Percentiles rank a stretch among this genome's conserved stretches.
These are phyloP conservation scores for Myrmecophaga tridactyla DNA, from an alignment of 2,113 vertebrate species.

Conservation along the genomic window DNA sequence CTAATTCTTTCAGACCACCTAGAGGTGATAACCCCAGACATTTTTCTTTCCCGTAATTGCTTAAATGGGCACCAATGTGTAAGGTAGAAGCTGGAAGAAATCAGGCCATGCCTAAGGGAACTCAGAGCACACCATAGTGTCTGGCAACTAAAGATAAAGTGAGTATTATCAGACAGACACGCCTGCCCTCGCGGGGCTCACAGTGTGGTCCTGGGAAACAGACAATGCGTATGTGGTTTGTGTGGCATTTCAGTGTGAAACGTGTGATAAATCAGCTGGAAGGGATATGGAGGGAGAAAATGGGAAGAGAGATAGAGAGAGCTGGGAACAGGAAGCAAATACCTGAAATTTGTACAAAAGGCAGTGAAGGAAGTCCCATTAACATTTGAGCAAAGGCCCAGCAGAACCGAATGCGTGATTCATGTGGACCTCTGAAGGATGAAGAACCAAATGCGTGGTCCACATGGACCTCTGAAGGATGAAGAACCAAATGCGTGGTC, in stretches of 20 bases:
- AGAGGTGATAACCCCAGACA: not conserved
- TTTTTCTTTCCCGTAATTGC: not conserved
- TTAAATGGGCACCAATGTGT: not conserved
- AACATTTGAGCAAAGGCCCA: not conserved
- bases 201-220: not conserved
- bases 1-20: not conserved
- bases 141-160: not conserved
- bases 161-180: not conserved
- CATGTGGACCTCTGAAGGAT: not conserved
- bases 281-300: not conserved
- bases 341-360: not conserved
- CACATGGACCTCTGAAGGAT: not conserved
- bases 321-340: not conserved
- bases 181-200: not conserved
- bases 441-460: not conserved
- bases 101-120: not conserved
- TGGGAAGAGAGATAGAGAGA: not conserved
- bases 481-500: not conserved
- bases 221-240: not conserved
- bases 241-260: not conserved
- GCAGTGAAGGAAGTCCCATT: not conserved
- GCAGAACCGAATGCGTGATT: not conserved
- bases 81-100: conserved; percentile 31
- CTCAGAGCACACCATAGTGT: not conserved
- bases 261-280: not conserved